phyloP scores from a whole-genome alignment of 2,888 invertebrate species.

The Rotaria sp. region DNA sequence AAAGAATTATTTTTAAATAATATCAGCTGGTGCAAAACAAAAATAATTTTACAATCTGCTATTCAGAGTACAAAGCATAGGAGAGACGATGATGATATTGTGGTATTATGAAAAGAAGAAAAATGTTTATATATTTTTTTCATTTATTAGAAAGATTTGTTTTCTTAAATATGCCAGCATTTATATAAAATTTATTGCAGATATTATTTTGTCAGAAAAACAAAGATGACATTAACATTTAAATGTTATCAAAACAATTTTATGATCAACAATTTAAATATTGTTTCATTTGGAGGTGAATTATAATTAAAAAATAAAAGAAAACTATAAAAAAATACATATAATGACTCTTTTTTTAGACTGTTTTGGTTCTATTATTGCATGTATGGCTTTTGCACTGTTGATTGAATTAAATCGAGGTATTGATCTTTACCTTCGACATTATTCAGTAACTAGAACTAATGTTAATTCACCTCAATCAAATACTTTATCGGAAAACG shows the following conservation, averaged over 20 bases:
- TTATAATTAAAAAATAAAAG: not conserved
- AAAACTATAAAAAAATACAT: no score
- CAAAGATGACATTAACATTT: not conserved
- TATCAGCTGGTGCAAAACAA: no score
- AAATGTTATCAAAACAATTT: constrained; percentile 24
- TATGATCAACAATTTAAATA: constrained; percentile 8
- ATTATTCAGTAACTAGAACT: not conserved
- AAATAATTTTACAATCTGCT: no score
- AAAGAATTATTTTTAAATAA: no score
- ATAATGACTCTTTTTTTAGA: not conserved
- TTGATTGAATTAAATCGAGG: constrained; percentile 6
- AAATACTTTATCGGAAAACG: not conserved
- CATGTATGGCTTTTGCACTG: constrained; percentile 16
- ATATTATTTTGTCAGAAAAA: not conserved
- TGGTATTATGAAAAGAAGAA: no score
- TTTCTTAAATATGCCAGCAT: no score
- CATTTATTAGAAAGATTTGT: no score
- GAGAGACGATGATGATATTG: no score
- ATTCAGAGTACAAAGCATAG: no score
- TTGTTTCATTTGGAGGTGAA: not conserved
- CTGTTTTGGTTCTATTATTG: not conserved
- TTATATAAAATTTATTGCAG: not conserved
- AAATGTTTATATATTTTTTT: no score
- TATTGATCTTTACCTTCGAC: not conserved
- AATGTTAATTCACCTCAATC: not conserved